Conservation (phyloP, 2,113 vertebrate species). For the Hylia prasina region DNA sequence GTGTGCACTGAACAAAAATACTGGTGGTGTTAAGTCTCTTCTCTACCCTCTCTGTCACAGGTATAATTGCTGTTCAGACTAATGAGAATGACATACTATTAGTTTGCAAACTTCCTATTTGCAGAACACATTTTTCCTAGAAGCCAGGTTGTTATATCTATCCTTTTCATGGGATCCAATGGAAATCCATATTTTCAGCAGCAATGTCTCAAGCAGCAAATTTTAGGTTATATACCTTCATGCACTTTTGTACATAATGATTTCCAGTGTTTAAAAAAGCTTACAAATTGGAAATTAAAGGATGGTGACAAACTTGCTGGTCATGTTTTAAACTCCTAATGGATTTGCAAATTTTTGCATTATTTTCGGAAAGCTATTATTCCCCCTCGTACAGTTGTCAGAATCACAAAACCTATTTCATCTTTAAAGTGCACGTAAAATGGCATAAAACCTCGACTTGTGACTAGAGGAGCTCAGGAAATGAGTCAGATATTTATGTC, state of each 20-base stretch:
- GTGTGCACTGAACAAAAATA: not conserved
- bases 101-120: not conserved
- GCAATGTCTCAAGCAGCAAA: not conserved
- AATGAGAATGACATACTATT: not conserved
- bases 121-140: not conserved
- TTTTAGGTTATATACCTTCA: not conserved
- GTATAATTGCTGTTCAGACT: not conserved
- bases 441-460: not conserved
- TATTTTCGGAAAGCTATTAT: not conserved
- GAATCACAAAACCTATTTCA: not conserved
- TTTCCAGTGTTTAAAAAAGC: not conserved
- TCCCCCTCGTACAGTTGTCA: not conserved
- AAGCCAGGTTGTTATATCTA: not conserved
- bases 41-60: not conserved
- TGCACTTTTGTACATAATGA: not conserved
- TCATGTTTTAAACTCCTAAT: not conserved
- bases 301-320: not conserved
- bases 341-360: not conserved
- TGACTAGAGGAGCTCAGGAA: not conserved
- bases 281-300: not conserved
- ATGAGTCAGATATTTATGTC: not conserved
- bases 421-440: not conserved
- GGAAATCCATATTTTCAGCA: not conserved
- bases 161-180: not conserved
- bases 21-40: not conserved